Base-by-base conservation (phyloP, 2,797 vertebrate genomes). In the Sebastolobus alascanus region DNA sequence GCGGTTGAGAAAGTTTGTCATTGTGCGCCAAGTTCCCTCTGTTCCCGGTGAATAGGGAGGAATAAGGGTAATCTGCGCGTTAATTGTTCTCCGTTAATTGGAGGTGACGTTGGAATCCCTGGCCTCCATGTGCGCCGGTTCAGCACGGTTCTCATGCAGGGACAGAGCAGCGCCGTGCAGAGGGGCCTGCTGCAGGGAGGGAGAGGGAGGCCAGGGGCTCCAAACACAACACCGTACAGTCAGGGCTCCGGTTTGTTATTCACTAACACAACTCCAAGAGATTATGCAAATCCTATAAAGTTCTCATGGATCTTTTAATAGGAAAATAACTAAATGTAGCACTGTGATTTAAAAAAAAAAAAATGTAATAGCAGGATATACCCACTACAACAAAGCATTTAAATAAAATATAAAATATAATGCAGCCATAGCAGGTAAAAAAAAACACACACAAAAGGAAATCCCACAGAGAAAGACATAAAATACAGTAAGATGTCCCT, bases 11-110 rank as follows among this genome's bases (percentile, higher is more conserved):
- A 94, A 93, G 88, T 94, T 91, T 68, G 83, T 87, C 93, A 95
- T 94, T 95, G 93, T 95, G 93, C 89, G 92, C 89, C 90, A 89
- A 85, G 74, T 92, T 91, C 82, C 87, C 87, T 84, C 14, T 90
- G 93, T 92, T 92, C 88, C 77, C 25, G 75, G 55, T 94, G 93
- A 95, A 94, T 94, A 43, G 92, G 84, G 92, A 90, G 80, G 90
- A 95, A 96, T 94, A 93, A 88, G 96, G 95, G 95, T 94, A 95
- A 95, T 96, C 96, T 95, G 95, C 93, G 93, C 91, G 94, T 96
- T 97, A 97, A 98, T 98, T 98, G 97, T 97, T 98, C 96, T 94
- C 76, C 93, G 95, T 96, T 98, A 97, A 98, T 98, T 97, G 96
- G 92, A 96, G 95, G 90, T 96, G 97, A 97, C 96, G 97, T 96